phyloP scores from a whole-genome alignment of 2,888 invertebrate species.

The Ennomos fuscantarius region DNA sequence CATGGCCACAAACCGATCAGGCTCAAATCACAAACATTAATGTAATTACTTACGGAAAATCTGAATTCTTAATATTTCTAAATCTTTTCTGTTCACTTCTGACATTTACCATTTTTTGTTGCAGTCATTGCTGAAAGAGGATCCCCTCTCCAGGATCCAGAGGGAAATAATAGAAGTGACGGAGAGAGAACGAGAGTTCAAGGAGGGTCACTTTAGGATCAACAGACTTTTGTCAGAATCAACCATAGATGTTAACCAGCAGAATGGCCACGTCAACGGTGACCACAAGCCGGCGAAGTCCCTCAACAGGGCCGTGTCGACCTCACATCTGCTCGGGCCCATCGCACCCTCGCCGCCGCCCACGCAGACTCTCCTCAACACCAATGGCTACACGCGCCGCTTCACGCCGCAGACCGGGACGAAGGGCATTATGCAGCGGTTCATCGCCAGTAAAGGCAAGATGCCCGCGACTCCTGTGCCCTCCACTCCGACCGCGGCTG shows the following conservation, averaged over 20 bases:
- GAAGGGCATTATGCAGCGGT: constrained; percentile 94
- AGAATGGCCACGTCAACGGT: constrained; percentile 73
- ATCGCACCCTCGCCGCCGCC: constrained; percentile 67
- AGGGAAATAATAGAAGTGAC: constrained; percentile 95
- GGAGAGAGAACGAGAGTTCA: constrained; percentile 92
- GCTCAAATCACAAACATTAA: background rate
- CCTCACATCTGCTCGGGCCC: constrained; percentile 75
- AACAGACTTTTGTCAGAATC: constrained; percentile 78
- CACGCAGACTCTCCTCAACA: constrained; percentile 66
- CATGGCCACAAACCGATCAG: constrained; percentile 3
- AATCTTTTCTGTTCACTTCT: background rate
- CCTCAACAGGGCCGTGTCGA: constrained; percentile 76
- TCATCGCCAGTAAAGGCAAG: constrained; percentile 92
- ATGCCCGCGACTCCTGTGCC: constrained; percentile 69
- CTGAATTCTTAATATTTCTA: no score
- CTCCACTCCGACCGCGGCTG: constrained; percentile 53
- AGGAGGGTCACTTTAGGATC: constrained; percentile 84
- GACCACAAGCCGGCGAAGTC: constrained; percentile 61
- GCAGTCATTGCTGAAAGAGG: constrained; percentile 86
- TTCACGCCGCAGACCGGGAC: constrained; percentile 88
- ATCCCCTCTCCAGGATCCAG: constrained; percentile 93
- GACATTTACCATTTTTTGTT: constrained; percentile 50
- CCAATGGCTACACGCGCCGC: constrained; percentile 83
- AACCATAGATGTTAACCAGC: constrained; percentile 77
- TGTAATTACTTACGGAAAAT: no score